Evolutionary conservation across 2,797 vertebrate species (phyloP).

Genomic region (Mallotus villosus): DNA sequence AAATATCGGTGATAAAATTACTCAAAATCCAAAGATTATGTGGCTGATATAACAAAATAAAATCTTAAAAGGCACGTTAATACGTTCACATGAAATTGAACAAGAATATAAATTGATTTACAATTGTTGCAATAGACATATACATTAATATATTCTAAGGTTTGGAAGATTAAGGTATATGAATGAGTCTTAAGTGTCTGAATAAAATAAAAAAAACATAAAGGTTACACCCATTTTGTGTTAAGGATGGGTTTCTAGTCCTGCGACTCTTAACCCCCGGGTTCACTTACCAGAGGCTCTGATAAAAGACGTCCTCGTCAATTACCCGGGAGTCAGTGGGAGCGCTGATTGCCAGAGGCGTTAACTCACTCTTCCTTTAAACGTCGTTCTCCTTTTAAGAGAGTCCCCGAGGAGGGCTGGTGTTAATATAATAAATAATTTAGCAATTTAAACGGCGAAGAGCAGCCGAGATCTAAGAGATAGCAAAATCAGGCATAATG

Average conservation of each 20-base stretch:
- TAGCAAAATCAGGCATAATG: slow-evolving; percentile 56
- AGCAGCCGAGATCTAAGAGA: slow-evolving; percentile 62
- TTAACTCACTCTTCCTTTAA: slow-evolving; percentile 72
- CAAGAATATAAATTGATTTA: neutral
- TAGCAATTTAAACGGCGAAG: slow-evolving; percentile 73
- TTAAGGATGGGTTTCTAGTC: slow-evolving; percentile 10
- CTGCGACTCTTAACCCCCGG: slow-evolving; percentile 48
- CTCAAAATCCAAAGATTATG: neutral
- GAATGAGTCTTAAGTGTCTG: neutral
- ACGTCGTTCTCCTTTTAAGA: slow-evolving; percentile 71
- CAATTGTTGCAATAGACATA: no score
- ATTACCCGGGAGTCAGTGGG: slow-evolving; percentile 72
- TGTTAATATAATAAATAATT: slow-evolving; percentile 79
- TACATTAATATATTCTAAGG: no score
- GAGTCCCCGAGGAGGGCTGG: slow-evolving; percentile 73
- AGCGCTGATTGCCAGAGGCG: slow-evolving; percentile 73
- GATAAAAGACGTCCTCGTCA: slow-evolving; percentile 72
- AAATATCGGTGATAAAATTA: neutral
- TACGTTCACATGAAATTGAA: neutral
- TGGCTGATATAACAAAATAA: neutral
- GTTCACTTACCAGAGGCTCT: slow-evolving; percentile 61
- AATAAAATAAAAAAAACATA: neutral
- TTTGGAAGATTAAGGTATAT: neutral
- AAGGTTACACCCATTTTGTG: slow-evolving; percentile 6
- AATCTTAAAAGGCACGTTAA: neutral